Conservation (phyloP, 2,797 vertebrate genomes). For the Anguilla anguilla region DNA sequence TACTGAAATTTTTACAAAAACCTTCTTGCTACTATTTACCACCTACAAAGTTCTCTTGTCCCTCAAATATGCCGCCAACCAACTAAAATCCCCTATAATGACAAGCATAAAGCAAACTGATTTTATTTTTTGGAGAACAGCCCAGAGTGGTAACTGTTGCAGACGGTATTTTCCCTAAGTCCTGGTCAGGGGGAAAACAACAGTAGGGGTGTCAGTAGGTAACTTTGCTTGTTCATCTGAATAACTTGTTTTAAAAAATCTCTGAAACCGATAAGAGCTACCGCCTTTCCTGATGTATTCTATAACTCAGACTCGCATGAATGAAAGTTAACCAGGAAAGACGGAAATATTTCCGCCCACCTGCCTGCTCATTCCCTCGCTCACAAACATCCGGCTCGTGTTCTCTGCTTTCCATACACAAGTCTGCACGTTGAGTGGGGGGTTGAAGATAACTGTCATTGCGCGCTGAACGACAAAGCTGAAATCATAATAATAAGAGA, state of each 20-base stretch:
- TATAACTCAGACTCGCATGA: conserved; percentile 13
- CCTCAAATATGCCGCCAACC: neutral
- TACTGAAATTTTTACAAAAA: neutral
- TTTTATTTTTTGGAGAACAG: neutral
- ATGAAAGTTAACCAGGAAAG: conserved; percentile 21
- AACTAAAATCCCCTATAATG: neutral
- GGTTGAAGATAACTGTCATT: neutral
- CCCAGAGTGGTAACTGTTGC: neutral
- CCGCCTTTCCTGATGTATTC: neutral
- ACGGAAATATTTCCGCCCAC: conserved; percentile 17
- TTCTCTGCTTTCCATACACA: conserved; percentile 15
- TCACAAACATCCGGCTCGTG: conserved; percentile 21
- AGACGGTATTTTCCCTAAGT: neutral
- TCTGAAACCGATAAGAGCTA: neutral
- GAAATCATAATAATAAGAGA: conserved; percentile 29
- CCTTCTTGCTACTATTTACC: neutral
- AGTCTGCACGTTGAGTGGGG: neutral
- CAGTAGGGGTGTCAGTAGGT: neutral
- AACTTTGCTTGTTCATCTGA: neutral
- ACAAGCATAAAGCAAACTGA: neutral
- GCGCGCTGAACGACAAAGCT: conserved; percentile 13
- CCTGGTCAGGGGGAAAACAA: neutral
- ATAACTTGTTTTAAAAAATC: neutral
- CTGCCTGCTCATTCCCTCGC: conserved; percentile 21
- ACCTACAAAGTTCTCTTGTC: neutral